Conservation (phyloP, 2,797 vertebrate species). For the Gobio occitaniae region DNA sequence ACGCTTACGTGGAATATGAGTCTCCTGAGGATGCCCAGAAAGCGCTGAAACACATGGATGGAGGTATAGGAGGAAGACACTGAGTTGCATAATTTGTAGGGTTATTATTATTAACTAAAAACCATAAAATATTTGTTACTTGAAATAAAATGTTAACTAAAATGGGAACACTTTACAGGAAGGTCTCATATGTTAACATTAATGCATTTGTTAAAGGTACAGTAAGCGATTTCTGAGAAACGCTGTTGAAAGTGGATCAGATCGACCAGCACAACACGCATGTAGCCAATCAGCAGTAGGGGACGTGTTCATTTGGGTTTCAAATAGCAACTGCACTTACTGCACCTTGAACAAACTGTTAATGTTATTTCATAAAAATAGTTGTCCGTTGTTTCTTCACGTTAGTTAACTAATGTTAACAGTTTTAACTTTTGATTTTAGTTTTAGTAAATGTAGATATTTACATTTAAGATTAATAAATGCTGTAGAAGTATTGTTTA, state of each 20-base stretch:
- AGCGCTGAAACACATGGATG: slow-evolving; percentile 90
- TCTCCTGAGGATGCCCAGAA: slow-evolving; percentile 87
- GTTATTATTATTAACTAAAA: neutral
- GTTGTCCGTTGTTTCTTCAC: no score
- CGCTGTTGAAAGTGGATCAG: neutral
- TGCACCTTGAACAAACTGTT: no score
- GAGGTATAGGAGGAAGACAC: slow-evolving; percentile 72
- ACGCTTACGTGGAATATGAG: slow-evolving; percentile 89
- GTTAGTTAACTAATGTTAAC: no score
- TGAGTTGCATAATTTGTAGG: neutral
- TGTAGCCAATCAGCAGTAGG: neutral
- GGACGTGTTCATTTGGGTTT: neutral
- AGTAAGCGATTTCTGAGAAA: neutral
- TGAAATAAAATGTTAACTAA: neutral
- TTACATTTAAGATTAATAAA: no score
- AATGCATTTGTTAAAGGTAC: neutral
- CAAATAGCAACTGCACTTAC: no score
- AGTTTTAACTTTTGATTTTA: no score
- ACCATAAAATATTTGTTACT: neutral
- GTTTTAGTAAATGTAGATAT: no score
- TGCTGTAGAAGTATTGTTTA: no score
- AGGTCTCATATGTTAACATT: neutral
- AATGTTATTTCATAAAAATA: no score
- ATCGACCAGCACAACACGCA: neutral
- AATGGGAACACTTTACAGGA: neutral